Conservation (phyloP, 2,113 vertebrate species). For the Apteryx owenii region DNA sequence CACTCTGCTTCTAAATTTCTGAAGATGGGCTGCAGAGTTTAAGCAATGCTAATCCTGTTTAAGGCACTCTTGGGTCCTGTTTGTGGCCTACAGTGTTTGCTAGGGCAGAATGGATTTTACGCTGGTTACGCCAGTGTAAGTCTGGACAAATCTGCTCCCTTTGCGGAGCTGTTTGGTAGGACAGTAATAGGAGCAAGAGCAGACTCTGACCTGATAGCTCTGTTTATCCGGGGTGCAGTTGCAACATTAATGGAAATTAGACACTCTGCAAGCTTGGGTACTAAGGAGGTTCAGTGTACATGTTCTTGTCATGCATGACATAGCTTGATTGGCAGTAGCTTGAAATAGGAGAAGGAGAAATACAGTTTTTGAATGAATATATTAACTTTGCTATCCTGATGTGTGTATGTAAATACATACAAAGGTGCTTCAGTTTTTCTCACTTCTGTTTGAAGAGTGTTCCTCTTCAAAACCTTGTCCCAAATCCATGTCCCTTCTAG, state of each 20-base stretch:
- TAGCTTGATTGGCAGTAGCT: not conserved
- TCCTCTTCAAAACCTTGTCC: not conserved
- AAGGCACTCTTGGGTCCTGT: not conserved
- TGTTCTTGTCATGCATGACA: not conserved
- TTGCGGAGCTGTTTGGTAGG: not conserved
- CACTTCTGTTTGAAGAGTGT: not conserved
- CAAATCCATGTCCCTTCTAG: not conserved
- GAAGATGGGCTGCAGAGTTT: not conserved
- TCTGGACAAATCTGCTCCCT: not conserved
- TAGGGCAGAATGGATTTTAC: not conserved
- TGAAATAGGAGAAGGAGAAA: not conserved
- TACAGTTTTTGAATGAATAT: not conserved
- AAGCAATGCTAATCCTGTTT: not conserved
- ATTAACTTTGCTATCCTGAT: not conserved
- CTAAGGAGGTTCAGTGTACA: not conserved
- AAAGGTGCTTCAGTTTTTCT: not conserved
- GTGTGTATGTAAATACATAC: not conserved
- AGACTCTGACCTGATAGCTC: not conserved
- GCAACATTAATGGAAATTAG: not conserved
- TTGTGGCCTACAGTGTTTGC: not conserved
- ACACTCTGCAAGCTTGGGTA: not conserved
- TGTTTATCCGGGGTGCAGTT: not conserved
- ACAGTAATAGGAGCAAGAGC: not conserved
- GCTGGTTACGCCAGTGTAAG: not conserved
- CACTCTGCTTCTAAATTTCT: not conserved